phyloP scores from a whole-genome alignment of 2,797 vertebrate species.

The Sphenopsis melanotis region DNA sequence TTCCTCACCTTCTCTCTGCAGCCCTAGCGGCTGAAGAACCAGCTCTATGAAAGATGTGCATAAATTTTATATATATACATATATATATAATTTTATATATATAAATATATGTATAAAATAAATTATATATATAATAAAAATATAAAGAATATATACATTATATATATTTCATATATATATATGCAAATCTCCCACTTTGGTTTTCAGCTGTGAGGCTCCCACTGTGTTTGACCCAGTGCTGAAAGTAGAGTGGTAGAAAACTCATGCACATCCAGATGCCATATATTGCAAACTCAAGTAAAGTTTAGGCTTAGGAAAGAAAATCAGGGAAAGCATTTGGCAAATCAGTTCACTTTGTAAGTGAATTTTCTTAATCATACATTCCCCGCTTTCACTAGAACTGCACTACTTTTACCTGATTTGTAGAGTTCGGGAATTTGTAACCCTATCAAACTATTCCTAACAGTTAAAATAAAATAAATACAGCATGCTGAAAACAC shows the following conservation, averaged over 20 bases:
- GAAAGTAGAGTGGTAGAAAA: not conserved
- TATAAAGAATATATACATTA: too few relatives aligned
- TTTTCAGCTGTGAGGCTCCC: not conserved
- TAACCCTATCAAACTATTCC: not conserved
- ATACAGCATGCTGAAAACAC: not conserved
- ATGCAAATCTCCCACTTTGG: not conserved
- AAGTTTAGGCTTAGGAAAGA: not conserved
- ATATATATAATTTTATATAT: too few relatives aligned
- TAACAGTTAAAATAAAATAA: not conserved
- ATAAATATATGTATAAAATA: too few relatives aligned
- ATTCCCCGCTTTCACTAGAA: not conserved
- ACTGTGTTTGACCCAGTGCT: not conserved
- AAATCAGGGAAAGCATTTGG: not conserved
- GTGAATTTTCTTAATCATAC: not conserved
- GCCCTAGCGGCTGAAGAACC: accelerated
- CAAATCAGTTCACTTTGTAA: not conserved
- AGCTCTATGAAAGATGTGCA: not conserved
- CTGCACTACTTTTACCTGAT: not conserved
- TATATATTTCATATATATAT: too few relatives aligned
- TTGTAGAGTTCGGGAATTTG: not conserved
- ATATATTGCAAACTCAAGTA: not conserved
- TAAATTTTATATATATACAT: not conserved
- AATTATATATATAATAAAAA: too few relatives aligned
- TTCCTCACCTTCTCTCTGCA: not conserved
- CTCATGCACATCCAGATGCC: accelerated